Evolutionary conservation across 2,888 invertebrate genomes (phyloP).

Genomic region (Oscheius myriophilus): DNA sequence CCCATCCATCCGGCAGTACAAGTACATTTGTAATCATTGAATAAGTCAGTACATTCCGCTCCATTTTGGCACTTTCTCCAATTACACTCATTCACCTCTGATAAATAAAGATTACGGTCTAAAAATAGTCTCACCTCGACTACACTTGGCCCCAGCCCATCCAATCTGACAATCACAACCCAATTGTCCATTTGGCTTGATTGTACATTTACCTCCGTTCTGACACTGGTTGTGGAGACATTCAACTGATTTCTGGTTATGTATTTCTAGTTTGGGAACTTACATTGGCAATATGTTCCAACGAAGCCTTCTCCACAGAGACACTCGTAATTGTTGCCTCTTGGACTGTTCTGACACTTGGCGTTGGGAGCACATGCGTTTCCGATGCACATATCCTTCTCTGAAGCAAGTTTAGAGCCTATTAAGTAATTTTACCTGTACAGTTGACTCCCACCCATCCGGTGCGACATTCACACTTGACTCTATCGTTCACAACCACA

Average conservation of each 20-base stretch:
- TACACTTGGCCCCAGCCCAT: slow-evolving; percentile 42
- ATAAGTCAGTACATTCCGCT: slow-evolving; percentile 46
- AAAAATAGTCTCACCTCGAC: slow-evolving; percentile 42
- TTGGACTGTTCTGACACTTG: slow-evolving; percentile 41
- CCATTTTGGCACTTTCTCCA: slow-evolving; percentile 47
- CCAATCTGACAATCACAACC: slow-evolving; percentile 52
- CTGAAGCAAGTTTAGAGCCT: slow-evolving; percentile 8
- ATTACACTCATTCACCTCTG: slow-evolving; percentile 57
- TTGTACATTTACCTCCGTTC: slow-evolving; percentile 44
- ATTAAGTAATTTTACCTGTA: slow-evolving; percentile 19
- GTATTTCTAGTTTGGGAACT: slow-evolving; percentile 4
- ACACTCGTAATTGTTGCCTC: slow-evolving; percentile 39
- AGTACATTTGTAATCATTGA: slow-evolving; percentile 52
- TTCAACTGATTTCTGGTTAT: slow-evolving; percentile 33
- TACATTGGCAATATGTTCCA: slow-evolving; percentile 48
- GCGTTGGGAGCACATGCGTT: slow-evolving; percentile 40
- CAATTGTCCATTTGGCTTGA: slow-evolving; percentile 42
- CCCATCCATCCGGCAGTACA: slow-evolving; percentile 57
- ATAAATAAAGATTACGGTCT: too few relatives aligned
- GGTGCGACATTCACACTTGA: slow-evolving; percentile 32
- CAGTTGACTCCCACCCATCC: slow-evolving; percentile 39
- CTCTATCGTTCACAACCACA: slow-evolving; percentile 31
- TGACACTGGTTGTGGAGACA: slow-evolving; percentile 43
- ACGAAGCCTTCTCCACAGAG: slow-evolving; percentile 42
- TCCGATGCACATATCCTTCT: slow-evolving; percentile 37